Conservation (phyloP, 2,888 invertebrate species). For the Tachina lurida region DNA sequence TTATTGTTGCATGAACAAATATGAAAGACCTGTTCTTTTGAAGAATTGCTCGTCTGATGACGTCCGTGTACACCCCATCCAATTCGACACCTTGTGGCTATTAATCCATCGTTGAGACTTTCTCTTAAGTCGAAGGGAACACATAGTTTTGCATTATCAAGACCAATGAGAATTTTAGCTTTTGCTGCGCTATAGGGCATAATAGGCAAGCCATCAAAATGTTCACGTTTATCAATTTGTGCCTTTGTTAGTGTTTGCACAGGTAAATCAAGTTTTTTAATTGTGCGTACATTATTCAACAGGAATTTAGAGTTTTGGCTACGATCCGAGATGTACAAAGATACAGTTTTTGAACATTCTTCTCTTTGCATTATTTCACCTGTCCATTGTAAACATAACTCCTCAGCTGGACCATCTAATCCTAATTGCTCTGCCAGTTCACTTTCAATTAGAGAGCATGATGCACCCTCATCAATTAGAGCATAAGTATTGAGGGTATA, state of each 20-base stretch:
- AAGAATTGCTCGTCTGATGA: neutral
- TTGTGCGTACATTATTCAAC: neutral
- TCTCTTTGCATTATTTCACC: slow-evolving; percentile 54
- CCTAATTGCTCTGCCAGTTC: neutral
- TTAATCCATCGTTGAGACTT: neutral
- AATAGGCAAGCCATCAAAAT: slow-evolving; percentile 11
- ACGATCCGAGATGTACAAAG: no score
- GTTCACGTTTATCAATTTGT: no score
- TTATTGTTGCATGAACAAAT: slow-evolving; percentile 35
- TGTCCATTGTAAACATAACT: slow-evolving; percentile 47
- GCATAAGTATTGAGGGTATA: no score
- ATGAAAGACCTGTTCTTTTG: slow-evolving; percentile 37
- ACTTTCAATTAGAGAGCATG: no score
- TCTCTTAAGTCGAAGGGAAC: slow-evolving; percentile 48
- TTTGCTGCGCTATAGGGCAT: slow-evolving; percentile 11
- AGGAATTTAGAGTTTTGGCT: no score
- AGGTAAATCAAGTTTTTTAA: slow-evolving; percentile 1
- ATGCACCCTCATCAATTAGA: no score
- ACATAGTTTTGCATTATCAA: slow-evolving; percentile 48
- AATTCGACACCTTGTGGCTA: slow-evolving; percentile 50
- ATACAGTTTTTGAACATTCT: slow-evolving; percentile 40
- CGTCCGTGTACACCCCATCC: slow-evolving; percentile 59
- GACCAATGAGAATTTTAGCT: slow-evolving; percentile 42
- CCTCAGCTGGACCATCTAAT: neutral
- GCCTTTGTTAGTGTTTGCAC: neutral